Evolutionary conservation across 1,140 invertebrate species (phyloP).

Genomic region (Lepidurus arcticus): DNA sequence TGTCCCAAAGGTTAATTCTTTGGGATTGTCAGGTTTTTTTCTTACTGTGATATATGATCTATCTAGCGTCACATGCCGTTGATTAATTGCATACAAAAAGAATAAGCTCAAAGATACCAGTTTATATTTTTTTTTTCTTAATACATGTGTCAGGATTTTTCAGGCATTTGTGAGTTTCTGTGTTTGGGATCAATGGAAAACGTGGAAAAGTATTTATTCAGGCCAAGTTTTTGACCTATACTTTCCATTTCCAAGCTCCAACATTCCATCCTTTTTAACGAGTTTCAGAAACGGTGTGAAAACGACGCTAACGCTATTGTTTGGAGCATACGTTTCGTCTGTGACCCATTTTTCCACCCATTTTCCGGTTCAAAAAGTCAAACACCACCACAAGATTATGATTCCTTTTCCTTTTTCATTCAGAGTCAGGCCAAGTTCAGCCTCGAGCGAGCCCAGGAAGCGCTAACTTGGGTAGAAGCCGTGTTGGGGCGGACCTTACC

Average conservation of each 20-base stretch:
- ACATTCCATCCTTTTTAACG: background rate
- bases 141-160: background rate
- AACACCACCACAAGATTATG: slow-evolving; percentile 23
- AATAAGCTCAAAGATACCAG: background rate
- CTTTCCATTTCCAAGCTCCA: background rate
- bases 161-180: background rate
- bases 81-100: background rate
- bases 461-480: slow-evolving; percentile 48
- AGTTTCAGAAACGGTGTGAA: background rate
- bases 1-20: no score
- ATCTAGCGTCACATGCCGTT: background rate
- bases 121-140: background rate
- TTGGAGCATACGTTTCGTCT: background rate
- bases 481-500: slow-evolving; percentile 46
- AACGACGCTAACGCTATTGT: background rate
- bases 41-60: background rate
- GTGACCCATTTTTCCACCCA: slow-evolving; percentile 11
- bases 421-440: slow-evolving; percentile 54
- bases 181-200: background rate
- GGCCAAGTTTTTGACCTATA: background rate
- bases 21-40: background rate
- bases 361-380: slow-evolving; percentile 17
- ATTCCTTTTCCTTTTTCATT: slow-evolving; percentile 33
- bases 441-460: slow-evolving; percentile 48
- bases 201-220: background rate